Conservation (phyloP, 2,113 vertebrate species). For the Oreochromis tanganicae region DNA sequence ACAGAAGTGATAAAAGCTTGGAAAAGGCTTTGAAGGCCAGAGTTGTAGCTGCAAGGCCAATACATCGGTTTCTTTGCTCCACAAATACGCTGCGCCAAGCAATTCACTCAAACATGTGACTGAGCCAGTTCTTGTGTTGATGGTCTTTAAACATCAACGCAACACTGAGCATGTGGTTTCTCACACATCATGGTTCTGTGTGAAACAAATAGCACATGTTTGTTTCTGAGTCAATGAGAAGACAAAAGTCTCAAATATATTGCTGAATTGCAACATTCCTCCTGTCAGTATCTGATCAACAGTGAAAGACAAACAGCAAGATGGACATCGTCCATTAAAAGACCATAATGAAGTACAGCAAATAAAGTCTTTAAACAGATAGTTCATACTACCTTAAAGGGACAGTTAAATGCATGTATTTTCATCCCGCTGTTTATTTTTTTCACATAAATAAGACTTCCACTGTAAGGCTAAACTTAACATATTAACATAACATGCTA, state of each 20-base stretch:
- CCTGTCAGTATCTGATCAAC: background rate
- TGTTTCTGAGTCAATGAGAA: background rate
- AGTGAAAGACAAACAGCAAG: background rate
- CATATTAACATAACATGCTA: background rate
- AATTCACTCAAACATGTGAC: background rate
- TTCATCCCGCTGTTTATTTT: background rate
- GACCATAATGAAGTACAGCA: background rate
- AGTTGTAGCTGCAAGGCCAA: background rate
- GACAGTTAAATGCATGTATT: background rate
- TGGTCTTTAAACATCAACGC: background rate
- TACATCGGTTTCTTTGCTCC: background rate
- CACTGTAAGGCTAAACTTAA: background rate
- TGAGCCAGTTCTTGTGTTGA: background rate
- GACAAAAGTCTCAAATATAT: background rate
- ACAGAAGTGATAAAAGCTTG: background rate
- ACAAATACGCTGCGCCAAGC: background rate
- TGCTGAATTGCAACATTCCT: background rate
- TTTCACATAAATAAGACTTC: background rate
- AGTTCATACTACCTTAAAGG: background rate
- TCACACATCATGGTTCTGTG: background rate
- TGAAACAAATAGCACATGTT: background rate
- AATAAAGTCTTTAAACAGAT: background rate
- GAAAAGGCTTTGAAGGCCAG: slow-evolving; percentile 12
- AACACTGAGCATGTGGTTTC: background rate
- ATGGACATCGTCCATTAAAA: background rate